phyloP scores from a whole-genome alignment of 2,113 vertebrate species.

The Serilophus lunatus region DNA sequence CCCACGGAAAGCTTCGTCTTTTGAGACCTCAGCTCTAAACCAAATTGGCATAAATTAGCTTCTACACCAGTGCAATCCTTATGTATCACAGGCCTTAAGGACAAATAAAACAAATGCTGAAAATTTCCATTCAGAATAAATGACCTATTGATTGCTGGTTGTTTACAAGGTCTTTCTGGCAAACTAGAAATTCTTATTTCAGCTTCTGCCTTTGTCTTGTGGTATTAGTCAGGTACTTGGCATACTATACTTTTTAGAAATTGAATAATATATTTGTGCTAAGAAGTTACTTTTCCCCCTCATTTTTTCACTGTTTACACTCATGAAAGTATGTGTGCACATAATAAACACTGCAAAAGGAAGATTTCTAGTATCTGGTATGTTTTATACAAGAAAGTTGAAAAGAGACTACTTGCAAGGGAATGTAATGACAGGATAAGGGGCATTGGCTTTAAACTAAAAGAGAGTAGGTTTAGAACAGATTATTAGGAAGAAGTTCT shows the following conservation, averaged over 20 bases:
- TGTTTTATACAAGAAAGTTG: background rate
- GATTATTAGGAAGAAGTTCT: background rate
- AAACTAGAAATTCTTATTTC: background rate
- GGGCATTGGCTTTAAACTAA: background rate
- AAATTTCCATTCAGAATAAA: background rate
- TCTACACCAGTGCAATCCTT: background rate
- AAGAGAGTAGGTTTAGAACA: background rate
- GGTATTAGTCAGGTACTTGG: background rate
- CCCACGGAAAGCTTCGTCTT: background rate
- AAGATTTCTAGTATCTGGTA: background rate
- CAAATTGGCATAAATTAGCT: background rate
- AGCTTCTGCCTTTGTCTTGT: background rate
- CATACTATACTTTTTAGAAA: background rate
- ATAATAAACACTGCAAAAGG: background rate
- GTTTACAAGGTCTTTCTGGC: background rate
- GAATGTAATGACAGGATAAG: background rate
- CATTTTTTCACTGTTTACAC: background rate
- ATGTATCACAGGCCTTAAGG: background rate
- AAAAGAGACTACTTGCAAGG: background rate
- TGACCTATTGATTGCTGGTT: background rate
- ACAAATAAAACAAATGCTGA: background rate
- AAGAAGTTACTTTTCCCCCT: background rate
- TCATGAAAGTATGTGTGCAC: background rate
- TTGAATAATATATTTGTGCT: background rate
- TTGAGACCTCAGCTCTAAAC: background rate